Evolutionary conservation across 2,888 invertebrate species (phyloP), one percentile per base, ranked within the genome.

Genomic region (Rhimphoctona megacephalus): DNA sequence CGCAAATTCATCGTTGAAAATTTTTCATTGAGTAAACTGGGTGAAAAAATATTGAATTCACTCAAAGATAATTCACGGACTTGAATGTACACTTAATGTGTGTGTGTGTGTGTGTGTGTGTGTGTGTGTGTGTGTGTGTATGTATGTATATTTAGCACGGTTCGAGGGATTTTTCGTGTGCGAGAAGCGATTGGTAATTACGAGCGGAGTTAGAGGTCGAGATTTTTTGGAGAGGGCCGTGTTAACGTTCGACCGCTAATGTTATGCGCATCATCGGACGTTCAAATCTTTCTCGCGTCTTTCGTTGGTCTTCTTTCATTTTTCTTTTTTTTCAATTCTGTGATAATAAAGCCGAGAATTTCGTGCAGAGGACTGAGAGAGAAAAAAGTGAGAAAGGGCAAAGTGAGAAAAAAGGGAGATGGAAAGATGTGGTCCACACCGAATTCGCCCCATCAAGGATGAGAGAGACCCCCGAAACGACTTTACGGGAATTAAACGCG

Each of bases 401-500:
- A 33, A 43, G 25, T 14, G 19, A 76, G 43, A 64, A 61, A 77
- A 64, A 49, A 69, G 78, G 76, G 80, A 86, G 86, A 69, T 46
- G 46, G 36, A 14, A 70, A 64, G 22, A 46, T 76, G 19, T 61
- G 64, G 33, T 76, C 76, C 76, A 76, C 76, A 43, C 76, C 19
- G 66, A 66, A 77, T 66, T 77, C 30, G 77, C 49, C 78, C 85
- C 89, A 87, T 88, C 87, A 88, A 64, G 57, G 17, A 57, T 17
- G 57, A 70, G 79, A 80, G 85, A 83, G 73, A 88, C 7, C 89
- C 82, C 89, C 92, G 92, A 93, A 93, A 93, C 92, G 93, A 93
- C 93, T 94, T 94, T 94, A 93, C 93, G 94, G 93, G 93, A 93
- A 94, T 94, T 93, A 93, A 92, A 92, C 91, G 93, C 93, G 93